phyloP scores from a whole-genome alignment of 1,140 invertebrate species.

The Diorhabda elongata region DNA sequence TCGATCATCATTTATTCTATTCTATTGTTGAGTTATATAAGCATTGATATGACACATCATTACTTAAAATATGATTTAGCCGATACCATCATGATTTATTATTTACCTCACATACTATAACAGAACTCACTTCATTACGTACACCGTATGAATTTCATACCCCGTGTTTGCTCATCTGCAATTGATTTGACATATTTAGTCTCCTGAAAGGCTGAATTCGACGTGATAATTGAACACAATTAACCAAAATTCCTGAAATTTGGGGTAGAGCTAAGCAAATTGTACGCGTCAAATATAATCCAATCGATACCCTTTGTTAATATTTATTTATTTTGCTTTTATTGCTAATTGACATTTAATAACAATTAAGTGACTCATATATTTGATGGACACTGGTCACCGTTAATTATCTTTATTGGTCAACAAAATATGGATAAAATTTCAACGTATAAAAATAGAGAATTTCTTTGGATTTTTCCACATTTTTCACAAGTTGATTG shows the following conservation, averaged over 20 bases:
- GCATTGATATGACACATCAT: too few species aligned
- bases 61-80: too few species aligned
- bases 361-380: background rate
- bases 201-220: constrained; percentile 1
- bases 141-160: background rate
- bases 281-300: background rate
- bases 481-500: too few species aligned
- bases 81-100: background rate
- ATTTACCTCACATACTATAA: background rate
- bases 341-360: background rate
- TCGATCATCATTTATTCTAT: too few species aligned
- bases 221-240: constrained; percentile 2
- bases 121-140: background rate
- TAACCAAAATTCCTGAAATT: background rate
- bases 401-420: too few species aligned
- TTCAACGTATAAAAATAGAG: too few species aligned
- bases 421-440: too few species aligned
- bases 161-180: background rate
- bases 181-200: background rate
- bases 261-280: background rate
- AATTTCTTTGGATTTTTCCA: too few species aligned
- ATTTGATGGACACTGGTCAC: too few species aligned
- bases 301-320: background rate
- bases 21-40: too few species aligned
- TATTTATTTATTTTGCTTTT: background rate